Evolutionary conservation across 2,113 vertebrate species (phyloP).

Genomic region (Microcebus jonahi): DNA sequence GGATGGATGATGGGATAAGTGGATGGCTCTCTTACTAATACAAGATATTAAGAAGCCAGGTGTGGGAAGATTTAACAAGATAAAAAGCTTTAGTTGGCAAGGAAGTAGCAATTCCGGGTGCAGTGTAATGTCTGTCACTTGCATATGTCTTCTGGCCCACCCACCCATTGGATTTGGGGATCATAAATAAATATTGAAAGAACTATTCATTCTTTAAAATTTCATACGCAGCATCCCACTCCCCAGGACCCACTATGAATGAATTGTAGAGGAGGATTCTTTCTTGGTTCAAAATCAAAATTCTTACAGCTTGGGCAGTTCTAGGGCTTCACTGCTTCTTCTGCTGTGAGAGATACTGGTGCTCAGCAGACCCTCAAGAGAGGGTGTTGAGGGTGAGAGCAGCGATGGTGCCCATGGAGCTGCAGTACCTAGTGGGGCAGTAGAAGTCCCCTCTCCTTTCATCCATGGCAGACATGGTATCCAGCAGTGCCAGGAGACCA

Average conservation of each 20-base stretch:
- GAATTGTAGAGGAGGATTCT: not conserved
- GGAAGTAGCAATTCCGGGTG: not conserved
- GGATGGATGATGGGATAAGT: not conserved
- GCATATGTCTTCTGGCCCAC: not conserved
- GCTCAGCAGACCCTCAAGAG: not conserved
- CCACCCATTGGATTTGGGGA: not conserved
- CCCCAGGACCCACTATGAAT: not conserved
- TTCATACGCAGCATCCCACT: not conserved
- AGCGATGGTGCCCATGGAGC: not conserved
- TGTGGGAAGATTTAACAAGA: not conserved
- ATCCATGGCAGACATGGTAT: not conserved
- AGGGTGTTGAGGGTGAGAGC: not conserved
- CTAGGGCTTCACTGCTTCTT: not conserved
- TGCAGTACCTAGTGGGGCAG: not conserved
- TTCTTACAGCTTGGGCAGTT: not conserved
- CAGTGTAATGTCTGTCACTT: not conserved
- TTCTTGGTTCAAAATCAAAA: not conserved
- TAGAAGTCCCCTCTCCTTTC: not conserved
- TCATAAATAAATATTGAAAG: not conserved
- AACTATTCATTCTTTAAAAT: not conserved
- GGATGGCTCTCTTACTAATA: not conserved
- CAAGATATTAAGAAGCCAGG: not conserved
- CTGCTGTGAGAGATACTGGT: not conserved
- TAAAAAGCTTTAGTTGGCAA: not conserved
- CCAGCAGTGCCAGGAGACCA: not conserved